Evolutionary conservation across 2,888 invertebrate genomes (phyloP), one percentile per base, ranked within the genome.

Genomic region (Empis stercorea): DNA sequence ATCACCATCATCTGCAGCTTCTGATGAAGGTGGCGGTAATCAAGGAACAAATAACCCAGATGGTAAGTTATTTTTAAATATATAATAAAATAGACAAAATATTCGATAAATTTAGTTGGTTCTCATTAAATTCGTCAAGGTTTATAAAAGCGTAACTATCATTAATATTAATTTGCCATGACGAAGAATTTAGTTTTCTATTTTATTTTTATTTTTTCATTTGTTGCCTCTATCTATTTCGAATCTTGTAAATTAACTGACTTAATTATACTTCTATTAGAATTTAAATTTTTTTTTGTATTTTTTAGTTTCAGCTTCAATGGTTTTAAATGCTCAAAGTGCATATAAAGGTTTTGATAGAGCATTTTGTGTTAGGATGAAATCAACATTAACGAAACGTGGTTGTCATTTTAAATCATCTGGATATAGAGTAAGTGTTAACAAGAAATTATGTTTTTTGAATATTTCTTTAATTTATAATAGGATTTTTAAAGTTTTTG

Each of bases 341-440:
- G 71, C 79, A 53, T 92, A 82, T 71, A 84, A 87, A 64, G 92
- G 92, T 36, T 80, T 87, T 71, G 92, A 93, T 61, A 73, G 93
- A 61, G 88, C 92, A 39, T 93, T 94, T 71, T 96, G 95, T 71
- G 78, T 96, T 43, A 78, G 96, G 55, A 96, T 96, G 95, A 96
- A 96, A 68, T 96, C 96, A 47, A 96, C 96, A 1, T 75, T 96
- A 52, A 95, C 96, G 44, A 96, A 96, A 72, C 76, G 96, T 61
- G 96, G 96, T 50, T 96, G 95, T 66, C 93, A 94, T 70, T 93
- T 93, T 71, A 94, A 94, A 71, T 92, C 92, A 36, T 93, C 92
- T 54, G 93, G 93, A 68, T 93, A 92, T 71, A 79, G 93, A 79
- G 93, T 93, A 76, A 81, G 85, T 71, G 20, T 44, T 10, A 27